phyloP scores from a whole-genome alignment of 2,797 vertebrate genomes.

The Arremon brunneinucha region DNA sequence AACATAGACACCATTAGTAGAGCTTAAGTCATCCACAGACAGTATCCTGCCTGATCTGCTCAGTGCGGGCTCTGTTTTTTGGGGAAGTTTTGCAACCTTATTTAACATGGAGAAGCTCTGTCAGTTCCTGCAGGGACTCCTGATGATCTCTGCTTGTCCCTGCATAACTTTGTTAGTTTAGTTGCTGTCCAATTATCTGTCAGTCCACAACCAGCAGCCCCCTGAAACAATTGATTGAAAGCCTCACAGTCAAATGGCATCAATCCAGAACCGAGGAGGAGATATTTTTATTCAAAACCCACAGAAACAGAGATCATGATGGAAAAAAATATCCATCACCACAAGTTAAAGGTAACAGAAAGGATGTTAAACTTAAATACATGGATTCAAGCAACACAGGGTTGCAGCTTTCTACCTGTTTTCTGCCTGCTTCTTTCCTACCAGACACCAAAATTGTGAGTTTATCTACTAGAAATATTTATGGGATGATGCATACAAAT shows the following conservation, averaged over 20 bases:
- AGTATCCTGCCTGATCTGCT: background rate
- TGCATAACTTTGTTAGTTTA: background rate
- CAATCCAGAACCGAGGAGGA: background rate
- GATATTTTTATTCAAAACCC: background rate
- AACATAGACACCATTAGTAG: background rate
- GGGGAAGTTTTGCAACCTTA: background rate
- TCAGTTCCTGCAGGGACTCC: background rate
- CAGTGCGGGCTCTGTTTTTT: background rate
- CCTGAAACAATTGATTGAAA: constrained; percentile 1
- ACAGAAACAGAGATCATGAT: background rate
- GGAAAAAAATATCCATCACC: background rate
- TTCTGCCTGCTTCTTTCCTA: background rate
- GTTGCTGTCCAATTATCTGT: background rate
- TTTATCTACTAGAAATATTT: background rate
- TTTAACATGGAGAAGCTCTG: background rate
- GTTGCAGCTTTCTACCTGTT: background rate
- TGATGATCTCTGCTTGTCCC: background rate
- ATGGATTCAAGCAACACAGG: background rate
- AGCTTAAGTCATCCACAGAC: background rate
- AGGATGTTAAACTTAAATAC: background rate
- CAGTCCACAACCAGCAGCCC: background rate
- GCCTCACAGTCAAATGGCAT: background rate
- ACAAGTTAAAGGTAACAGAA: background rate
- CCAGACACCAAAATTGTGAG: background rate
- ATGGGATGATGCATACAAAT: background rate